phyloP scores from a whole-genome alignment of 2,113 vertebrate genomes.

The Nothoprocta pentlandii region DNA sequence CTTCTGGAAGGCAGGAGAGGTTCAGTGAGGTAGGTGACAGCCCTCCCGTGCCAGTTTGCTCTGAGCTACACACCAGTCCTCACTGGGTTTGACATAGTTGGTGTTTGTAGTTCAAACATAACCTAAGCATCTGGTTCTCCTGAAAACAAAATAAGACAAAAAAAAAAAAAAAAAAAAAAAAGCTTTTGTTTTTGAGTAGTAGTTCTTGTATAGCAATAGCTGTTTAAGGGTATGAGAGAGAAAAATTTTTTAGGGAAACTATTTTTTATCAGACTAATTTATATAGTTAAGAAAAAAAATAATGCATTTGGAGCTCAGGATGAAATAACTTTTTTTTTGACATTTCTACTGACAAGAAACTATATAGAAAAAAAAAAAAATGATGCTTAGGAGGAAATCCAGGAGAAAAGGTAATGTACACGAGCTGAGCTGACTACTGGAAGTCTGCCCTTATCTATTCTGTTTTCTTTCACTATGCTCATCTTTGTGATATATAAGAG shows the following conservation, averaged over 20 bases:
- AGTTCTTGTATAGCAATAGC: not conserved
- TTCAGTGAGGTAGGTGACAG: not conserved
- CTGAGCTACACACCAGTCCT: not conserved
- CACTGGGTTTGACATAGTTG: too few relatives aligned
- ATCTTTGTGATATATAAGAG: not conserved
- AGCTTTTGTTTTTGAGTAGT: not conserved
- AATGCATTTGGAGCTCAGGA: not conserved
- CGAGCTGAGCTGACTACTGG: not conserved
- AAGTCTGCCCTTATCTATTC: not conserved
- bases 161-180: not conserved
- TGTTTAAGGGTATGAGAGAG: not conserved
- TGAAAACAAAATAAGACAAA: too few relatives aligned
- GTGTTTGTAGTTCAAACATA: not conserved
- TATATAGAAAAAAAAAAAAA: too few relatives aligned
- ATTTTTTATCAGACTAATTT: not conserved
- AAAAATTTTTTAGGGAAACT: not conserved
- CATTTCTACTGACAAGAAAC: not conserved
- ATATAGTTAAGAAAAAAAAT: not conserved
- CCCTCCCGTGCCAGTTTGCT: not conserved
- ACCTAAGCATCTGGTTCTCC: not conserved
- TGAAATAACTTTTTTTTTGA: not conserved
- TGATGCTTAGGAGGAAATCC: not conserved
- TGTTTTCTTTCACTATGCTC: not conserved
- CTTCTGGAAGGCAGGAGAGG: not conserved
- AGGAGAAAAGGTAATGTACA: not conserved